Evolutionary conservation across 2,888 invertebrate genomes (phyloP).

Genomic region (Drosophila leonis): DNA sequence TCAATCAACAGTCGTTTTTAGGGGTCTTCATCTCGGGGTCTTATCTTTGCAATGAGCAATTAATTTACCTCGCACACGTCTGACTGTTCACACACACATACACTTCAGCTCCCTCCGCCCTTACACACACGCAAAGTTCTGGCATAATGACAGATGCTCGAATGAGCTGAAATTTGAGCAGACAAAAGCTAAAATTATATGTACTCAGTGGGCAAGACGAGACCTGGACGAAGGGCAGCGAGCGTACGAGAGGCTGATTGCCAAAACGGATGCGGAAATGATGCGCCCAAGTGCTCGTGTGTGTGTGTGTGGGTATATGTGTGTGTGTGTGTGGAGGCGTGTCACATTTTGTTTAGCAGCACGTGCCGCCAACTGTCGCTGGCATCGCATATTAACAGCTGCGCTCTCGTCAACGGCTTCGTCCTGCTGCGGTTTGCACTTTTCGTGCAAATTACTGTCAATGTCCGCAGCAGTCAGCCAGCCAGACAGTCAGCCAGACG

Average conservation of each 20-base stretch:
- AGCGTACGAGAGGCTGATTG: conserved; percentile 54
- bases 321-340: conserved; percentile 18
- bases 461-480: conserved; percentile 53
- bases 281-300: conserved; percentile 55
- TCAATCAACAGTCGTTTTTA: conserved; percentile 33
- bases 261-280: conserved; percentile 76
- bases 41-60: conserved; percentile 52
- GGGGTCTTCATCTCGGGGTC: conserved; percentile 26
- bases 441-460: conserved; percentile 64
- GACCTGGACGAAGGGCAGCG: background rate
- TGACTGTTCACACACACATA: background rate
- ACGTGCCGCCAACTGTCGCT: conserved; percentile 62
- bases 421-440: conserved; percentile 66
- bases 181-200: conserved; percentile 60
- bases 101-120: background rate
- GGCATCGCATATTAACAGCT: conserved; percentile 64
- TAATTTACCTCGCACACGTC: conserved; percentile 55
- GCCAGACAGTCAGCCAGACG: background rate
- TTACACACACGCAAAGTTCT: conserved; percentile 9
- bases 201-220: conserved; percentile 4
- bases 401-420: conserved; percentile 39
- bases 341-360: conserved; percentile 74
- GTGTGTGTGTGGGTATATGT: background rate
- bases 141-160: conserved; percentile 28
- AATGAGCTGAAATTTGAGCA: conserved; percentile 54